These are phyloP conservation scores for Upupa epops DNA, from an alignment of 2,113 vertebrate species.

Conservation along the genomic window DNA sequence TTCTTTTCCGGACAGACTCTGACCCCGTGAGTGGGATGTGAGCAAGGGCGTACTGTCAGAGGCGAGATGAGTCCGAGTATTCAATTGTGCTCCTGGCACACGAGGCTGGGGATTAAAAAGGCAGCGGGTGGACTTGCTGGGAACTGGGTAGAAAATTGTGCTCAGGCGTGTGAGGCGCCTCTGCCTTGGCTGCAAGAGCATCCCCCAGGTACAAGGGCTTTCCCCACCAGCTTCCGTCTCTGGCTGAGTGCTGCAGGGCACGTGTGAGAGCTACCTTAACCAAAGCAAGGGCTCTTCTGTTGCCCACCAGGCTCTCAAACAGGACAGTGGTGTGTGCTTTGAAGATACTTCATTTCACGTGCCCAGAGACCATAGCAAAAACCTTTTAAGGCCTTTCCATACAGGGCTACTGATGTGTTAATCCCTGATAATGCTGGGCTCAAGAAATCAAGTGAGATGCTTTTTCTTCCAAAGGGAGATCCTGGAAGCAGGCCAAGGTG, in stretches of 20 bases:
- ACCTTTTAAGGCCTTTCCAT: background rate
- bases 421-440: background rate
- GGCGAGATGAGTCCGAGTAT: background rate
- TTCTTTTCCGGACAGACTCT: background rate
- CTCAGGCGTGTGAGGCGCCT: background rate
- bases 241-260: too few species aligned
- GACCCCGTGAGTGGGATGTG: background rate
- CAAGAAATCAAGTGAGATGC: background rate
- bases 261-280: too few species aligned
- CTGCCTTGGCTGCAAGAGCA: fast-evolving
- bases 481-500: fast-evolving
- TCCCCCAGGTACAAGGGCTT: background rate
- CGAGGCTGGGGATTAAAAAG: fast-evolving
- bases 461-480: background rate
- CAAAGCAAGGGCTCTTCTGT: background rate
- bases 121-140: background rate
- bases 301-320: background rate
- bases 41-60: background rate
- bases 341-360: fast-evolving
- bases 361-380: fast-evolving
- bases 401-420: background rate
- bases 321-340: background rate
- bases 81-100: too few species aligned
- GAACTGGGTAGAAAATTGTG: background rate
- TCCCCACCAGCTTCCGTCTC: fast-evolving